phyloP scores from a whole-genome alignment of 2,113 vertebrate genomes.

The Odontophorus gujanensis region DNA sequence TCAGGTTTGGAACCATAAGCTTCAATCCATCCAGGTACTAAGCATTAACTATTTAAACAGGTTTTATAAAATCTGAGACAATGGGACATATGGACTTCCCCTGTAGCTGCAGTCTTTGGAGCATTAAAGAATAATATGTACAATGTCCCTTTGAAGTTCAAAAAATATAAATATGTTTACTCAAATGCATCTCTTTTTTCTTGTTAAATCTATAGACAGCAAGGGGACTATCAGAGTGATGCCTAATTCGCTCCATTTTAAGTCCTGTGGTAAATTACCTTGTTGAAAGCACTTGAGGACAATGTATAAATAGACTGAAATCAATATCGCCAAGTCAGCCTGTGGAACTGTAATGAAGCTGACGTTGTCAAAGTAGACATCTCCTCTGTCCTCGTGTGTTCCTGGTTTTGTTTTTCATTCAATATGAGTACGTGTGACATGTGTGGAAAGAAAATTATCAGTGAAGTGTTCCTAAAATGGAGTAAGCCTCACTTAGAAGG shows the following conservation, averaged over 20 bases:
- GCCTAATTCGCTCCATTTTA: constrained; percentile 66
- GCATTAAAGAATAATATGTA: background rate
- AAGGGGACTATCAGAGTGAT: constrained; percentile 45
- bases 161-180: background rate
- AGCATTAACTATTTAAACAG: background rate
- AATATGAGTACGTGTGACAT: background rate
- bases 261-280: constrained; percentile 66
- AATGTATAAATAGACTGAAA: constrained; percentile 65
- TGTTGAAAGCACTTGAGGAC: constrained; percentile 59
- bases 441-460: constrained; percentile 50
- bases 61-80: background rate
- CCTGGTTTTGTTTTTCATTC: background rate
- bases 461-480: background rate
- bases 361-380: constrained; percentile 42
- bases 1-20: background rate
- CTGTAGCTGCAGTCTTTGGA: background rate
- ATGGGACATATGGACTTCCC: background rate
- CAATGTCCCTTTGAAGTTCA: background rate
- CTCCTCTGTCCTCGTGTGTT: background rate
- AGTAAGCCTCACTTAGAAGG: constrained; percentile 11
- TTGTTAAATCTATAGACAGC: constrained; percentile 26
- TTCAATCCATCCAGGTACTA: background rate
- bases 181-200: constrained; percentile 5
- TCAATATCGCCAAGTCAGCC: constrained; percentile 59
- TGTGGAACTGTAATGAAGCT: background rate